Percentiles rank a stretch among this genome's conserved stretches.
These are phyloP conservation scores for Junonia oenone DNA, from an alignment of 2,888 invertebrate genomes.

Conservation along the genomic window DNA sequence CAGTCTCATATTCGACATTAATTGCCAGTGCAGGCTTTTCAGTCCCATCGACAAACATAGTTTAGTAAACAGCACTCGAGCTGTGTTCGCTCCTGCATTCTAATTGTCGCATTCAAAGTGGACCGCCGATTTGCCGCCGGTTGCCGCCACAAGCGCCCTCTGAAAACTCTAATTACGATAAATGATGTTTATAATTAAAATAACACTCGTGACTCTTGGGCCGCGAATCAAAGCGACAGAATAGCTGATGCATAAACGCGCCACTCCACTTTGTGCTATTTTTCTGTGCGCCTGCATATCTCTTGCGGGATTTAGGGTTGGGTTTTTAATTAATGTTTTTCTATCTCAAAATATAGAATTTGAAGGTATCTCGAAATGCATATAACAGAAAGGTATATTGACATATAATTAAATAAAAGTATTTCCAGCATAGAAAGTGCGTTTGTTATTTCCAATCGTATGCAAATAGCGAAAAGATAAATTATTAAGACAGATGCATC, in stretches of 20 bases:
- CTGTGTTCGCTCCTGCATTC: slow-evolving; percentile 56
- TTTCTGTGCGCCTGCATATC: slow-evolving; percentile 41
- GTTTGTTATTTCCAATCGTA: no score
- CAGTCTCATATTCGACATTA: slow-evolving; percentile 32
- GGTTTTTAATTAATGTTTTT: slow-evolving; percentile 11
- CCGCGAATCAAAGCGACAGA: slow-evolving; percentile 62
- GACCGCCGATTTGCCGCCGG: slow-evolving; percentile 61
- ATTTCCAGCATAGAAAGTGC: no score
- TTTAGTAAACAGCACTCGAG: slow-evolving; percentile 50
- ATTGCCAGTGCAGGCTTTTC: slow-evolving; percentile 48
- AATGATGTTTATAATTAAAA: slow-evolving; percentile 79
- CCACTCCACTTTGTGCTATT: slow-evolving; percentile 57
- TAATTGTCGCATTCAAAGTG: slow-evolving; percentile 66
- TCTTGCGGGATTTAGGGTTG: slow-evolving; percentile 32
- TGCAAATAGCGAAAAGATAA: no score
- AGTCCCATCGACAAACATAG: slow-evolving; percentile 53
- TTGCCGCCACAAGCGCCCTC: slow-evolving; percentile 52
- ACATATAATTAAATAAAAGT: no score
- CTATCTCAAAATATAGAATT: neutral
- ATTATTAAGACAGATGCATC: no score
- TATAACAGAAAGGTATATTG: no score
- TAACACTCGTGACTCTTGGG: slow-evolving; percentile 59
- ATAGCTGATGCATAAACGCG: slow-evolving; percentile 54
- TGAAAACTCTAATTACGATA: slow-evolving; percentile 72
- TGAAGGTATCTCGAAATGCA: neutral